Evolutionary conservation across 37 sponge, comb jelly and placozoan species (phyloP).

Genomic region (Mnemiopsis leidyi): DNA sequence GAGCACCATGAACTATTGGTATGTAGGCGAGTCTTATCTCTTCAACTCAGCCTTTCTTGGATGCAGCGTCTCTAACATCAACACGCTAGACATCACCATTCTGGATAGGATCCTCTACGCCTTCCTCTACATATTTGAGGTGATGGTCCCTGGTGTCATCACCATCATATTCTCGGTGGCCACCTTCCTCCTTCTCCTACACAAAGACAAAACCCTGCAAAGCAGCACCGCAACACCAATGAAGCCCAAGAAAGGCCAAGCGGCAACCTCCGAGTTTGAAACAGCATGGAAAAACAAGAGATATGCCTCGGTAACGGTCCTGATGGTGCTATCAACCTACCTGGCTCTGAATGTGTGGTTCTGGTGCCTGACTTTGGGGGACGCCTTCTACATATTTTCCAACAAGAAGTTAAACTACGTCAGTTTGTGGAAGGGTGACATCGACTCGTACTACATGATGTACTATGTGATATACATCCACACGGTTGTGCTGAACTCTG

Average conservation of each 20-base stretch:
- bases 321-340: background rate
- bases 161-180: conserved; percentile 20
- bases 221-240: background rate
- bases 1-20: conserved; percentile 65
- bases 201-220: background rate
- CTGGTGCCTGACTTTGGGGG: conserved; percentile 18
- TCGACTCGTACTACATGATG: conserved; percentile 9
- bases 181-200: background rate
- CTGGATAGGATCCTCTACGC: conserved; percentile 42
- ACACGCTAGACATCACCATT: background rate
- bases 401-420: background rate
- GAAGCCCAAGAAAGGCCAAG: background rate
- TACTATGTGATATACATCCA: conserved; percentile 59
- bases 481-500: conserved; percentile 39
- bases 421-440: conserved; percentile 1
- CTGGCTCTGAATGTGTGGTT: background rate
- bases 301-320: conserved; percentile 22
- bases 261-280: background rate
- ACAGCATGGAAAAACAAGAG: background rate
- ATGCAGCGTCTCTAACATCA: conserved; percentile 36
- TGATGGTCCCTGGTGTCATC: background rate
- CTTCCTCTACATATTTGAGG: conserved; percentile 54
- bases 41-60: conserved; percentile 8
- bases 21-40: background rate
- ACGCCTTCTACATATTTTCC: conserved; percentile 8